Base-by-base conservation (phyloP, 2,797 vertebrate genomes). In the Molossus molossus region DNA sequence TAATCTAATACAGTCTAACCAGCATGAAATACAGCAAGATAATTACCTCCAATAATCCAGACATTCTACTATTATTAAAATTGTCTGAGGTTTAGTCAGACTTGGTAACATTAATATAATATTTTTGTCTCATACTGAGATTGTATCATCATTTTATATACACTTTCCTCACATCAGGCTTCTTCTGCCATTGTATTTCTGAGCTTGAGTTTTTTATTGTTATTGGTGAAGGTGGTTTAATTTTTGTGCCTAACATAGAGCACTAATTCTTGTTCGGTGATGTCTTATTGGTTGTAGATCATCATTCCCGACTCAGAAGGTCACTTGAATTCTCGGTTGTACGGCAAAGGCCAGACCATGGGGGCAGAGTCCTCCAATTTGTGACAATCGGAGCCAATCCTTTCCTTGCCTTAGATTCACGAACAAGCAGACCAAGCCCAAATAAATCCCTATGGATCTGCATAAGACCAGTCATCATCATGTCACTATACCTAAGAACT, bases 131-230 rank as follows among this genome's bases (percentile, higher is more conserved):
- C 81, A 50, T 33, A 29, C 17, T 33, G 29, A 93, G 33, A 62
- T 50, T 62, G 3, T 60, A 8, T 87, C 64, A 89, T 88, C 62
- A 94, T 92, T 76, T 89, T 50, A 82, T 65, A 65, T 45, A 72
- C 88, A 84, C 13, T 86, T 76, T 81, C 83, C 15, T 65, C 13
- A 33, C 9, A 2, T 64, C 21, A 80, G 17, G 2, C 65, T 91
- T 73, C 65, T 91, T 73, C 14, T 37, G 14, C 27, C 18, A 45
- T 85, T 70, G 21, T 82, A 12, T 70, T n/a, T 58, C 65, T 76
- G 11, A 88, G 27, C 21, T 65, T 89, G 60, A 87, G 14, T 23
- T 72, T 92, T 91, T 72, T 67, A 40, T 37, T 77, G 17, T 45
- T 77, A 25, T 67, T 82, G 8, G 69, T 60, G 23, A 2, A 86